phyloP scores from a whole-genome alignment of 2,888 invertebrate genomes.

The Hydrotaea diabolus region DNA sequence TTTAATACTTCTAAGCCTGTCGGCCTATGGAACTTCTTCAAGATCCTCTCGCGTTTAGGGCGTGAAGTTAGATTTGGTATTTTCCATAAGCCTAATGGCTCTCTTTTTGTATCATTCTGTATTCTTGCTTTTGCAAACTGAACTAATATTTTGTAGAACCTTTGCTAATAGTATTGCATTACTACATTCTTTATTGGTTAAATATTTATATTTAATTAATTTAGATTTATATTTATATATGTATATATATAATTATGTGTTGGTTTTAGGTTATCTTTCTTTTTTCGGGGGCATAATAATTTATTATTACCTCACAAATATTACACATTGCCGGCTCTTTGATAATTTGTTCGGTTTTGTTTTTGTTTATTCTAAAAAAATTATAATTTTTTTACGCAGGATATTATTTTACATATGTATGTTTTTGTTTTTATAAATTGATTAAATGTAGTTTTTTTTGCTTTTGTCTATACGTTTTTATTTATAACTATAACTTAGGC shows the following conservation, averaged over 20 bases:
- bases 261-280: constrained; percentile 52
- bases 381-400: constrained; percentile 7
- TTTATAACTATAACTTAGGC: constrained; percentile 6
- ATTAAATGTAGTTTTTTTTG: constrained; percentile 13
- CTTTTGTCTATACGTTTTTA: constrained; percentile 9
- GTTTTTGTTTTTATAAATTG: constrained; percentile 55
- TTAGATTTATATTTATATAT: constrained; percentile 66
- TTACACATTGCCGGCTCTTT: constrained; percentile 76
- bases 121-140: neutral
- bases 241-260: constrained; percentile 73
- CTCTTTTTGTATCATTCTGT: neutral
- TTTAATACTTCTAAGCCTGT: neutral
- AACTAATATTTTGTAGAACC: constrained; percentile 39
- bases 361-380: constrained; percentile 1
- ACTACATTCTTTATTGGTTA: constrained; percentile 21
- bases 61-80: too few species aligned
- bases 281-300: constrained; percentile 61
- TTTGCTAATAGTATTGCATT: constrained; percentile 22
- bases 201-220: constrained; percentile 38
- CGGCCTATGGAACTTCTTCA: neutral
- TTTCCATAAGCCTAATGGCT: too few species aligned
- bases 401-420: constrained; percentile 27
- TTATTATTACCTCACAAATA: constrained; percentile 68
- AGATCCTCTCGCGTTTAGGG: too few species aligned
- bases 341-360: constrained; percentile 29